phyloP scores from a whole-genome alignment of 2,113 vertebrate species.

The Lipophrys pholis region DNA sequence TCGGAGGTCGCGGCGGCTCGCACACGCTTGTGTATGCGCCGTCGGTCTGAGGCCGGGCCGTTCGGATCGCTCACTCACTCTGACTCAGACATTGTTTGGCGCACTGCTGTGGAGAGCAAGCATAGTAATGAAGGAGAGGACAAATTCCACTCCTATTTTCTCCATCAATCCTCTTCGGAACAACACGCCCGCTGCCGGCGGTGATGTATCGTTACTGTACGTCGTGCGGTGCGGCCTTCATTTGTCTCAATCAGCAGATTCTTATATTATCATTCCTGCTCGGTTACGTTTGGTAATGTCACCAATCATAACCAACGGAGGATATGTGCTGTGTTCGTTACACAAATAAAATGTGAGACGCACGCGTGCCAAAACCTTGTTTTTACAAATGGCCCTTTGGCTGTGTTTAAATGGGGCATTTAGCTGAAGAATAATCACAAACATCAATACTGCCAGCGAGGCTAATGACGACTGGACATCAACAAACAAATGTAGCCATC shows the following conservation, averaged over 20 bases:
- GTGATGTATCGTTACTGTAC: conserved; percentile 64
- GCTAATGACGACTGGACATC: conserved; percentile 53
- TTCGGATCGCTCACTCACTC: not conserved
- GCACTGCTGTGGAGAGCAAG: conserved; percentile 20
- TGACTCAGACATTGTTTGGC: conserved; percentile 21
- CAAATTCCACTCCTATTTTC: conserved; percentile 34
- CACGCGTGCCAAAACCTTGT: conserved; percentile 44
- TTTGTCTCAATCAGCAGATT: conserved; percentile 71
- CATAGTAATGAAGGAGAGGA: conserved; percentile 27
- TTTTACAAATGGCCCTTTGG: conserved; percentile 64
- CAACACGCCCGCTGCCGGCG: conserved; percentile 49
- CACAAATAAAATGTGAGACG: conserved; percentile 61
- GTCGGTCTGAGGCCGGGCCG: conserved; percentile 2
- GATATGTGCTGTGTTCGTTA: conserved; percentile 61
- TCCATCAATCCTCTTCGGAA: conserved; percentile 53
- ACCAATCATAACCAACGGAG: conserved; percentile 57
- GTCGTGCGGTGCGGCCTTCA: conserved; percentile 36
- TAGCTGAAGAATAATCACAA: conserved; percentile 65
- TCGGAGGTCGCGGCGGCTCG: not conserved
- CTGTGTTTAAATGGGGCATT: conserved; percentile 55
- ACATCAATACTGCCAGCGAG: conserved; percentile 58
- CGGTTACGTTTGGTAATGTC: conserved; percentile 60
- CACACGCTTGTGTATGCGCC: not conserved
- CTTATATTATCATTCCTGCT: conserved; percentile 69
- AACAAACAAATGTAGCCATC: conserved; percentile 53